Conservation (phyloP, 1,140 invertebrate genomes). For the Heliconius nattereri region DNA sequence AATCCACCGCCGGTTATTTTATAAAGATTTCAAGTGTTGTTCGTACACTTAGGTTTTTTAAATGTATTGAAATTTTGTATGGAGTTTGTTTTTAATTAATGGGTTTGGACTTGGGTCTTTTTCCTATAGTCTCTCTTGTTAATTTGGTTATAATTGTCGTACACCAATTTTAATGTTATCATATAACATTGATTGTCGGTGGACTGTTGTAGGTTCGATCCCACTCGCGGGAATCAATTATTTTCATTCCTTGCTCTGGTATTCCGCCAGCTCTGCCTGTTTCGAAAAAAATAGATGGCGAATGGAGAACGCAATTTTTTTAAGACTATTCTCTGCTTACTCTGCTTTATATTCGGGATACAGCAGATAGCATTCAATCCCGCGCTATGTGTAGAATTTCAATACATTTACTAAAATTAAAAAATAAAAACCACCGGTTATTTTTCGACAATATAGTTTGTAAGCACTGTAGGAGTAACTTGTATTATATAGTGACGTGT, state of each 20-base stretch:
- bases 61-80: background rate
- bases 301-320: too few relatives aligned
- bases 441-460: slow-evolving; percentile 4
- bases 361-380: background rate
- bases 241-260: too few relatives aligned
- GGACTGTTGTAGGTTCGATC: too few relatives aligned
- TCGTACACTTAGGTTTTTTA: background rate
- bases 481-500: slow-evolving; percentile 3
- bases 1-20: background rate
- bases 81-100: background rate
- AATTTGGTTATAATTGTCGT: too few relatives aligned
- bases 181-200: too few relatives aligned
- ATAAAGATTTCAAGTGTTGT: slow-evolving; percentile 1
- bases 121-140: too few relatives aligned
- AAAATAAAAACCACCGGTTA: slow-evolving; percentile 4
- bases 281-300: too few relatives aligned
- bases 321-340: background rate
- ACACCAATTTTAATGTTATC: too few relatives aligned
- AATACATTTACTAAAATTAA: background rate
- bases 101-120: background rate
- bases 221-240: too few relatives aligned
- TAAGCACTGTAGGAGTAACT: slow-evolving; percentile 1
- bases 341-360: too few relatives aligned
- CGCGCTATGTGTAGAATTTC: background rate
- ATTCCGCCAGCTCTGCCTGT: too few relatives aligned